Base-by-base conservation (phyloP, 2,888 invertebrate species). In the Ophonus ardosiacus region DNA sequence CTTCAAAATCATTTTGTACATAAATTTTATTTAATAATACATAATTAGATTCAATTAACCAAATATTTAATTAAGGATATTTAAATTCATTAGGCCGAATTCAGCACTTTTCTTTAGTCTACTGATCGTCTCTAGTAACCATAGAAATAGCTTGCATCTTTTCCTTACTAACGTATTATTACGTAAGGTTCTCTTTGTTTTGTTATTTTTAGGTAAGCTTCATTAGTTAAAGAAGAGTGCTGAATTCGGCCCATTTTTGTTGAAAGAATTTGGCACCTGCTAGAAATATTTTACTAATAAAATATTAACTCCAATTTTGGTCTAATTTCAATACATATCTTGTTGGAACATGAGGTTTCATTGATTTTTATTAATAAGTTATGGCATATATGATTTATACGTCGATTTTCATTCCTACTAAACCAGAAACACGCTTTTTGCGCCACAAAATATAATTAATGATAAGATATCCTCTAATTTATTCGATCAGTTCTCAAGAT, bases 301-400 rank as follows among this genome's bases (percentile, higher is more conserved):
- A 65, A 68, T 68, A 31, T 31, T 68, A 51, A 7, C 38, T 68
- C 13, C 15, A 68, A 38, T 68, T 24, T 68, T 68, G 68, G 31
- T 68, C 68, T 7, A 38, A 68, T 43, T 74, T 74, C 56, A 43
- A 74, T 74, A 0, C 17, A 21, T 51, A 40, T 18, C 38, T 5
- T 31, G 15, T 38, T n/a, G 15, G 38, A 13, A 38, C 38, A 24
- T 68, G 7, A 17, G 17, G 74, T 74, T 51, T 40, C 74, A 74
- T 74, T 74, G 74, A 74, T 74, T 74, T 74, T 74, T 74, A 74
- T 74, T 43, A 51, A 51, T 74, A 74, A 24, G 18, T 74, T 74
- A 74, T 74, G 51, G 43, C 21, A 51, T n/a, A 51, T 71, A 10
- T 74, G 51, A 74, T 74, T 74, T 74, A 74, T 74, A 51, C 21